Base-by-base conservation (phyloP, 2,888 invertebrate genomes). In the Meliscaeva auricollis region DNA sequence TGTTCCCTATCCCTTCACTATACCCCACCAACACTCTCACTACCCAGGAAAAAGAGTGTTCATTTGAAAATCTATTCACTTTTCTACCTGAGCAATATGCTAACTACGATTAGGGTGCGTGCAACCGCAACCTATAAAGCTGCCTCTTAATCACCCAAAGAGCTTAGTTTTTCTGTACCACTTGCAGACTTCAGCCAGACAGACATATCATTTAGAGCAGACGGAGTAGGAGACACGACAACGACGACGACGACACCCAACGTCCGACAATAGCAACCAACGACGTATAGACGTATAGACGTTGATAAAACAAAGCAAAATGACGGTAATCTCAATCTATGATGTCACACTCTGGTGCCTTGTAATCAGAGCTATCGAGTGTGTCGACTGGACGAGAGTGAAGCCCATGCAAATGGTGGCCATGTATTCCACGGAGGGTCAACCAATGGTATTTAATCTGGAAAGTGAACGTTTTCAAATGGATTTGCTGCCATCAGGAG, bases 371-470 rank as follows among this genome's bases (percentile, higher is more conserved):
- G 70, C 78, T 26, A 66, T 48, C 54, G 77, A 88, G n/a, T 89
- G 90, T 48, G 87, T 91, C 72, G 89, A 90, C 81, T 91, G 91
- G 91, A 89, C 89, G 84, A 88, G 89, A 87, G 91, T 91, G 80
- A 91, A 91, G 87, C 91, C 91, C 17, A 91, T 91, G 91, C 90
- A 90, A 87, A 88, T 91, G 87, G 90, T 91, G 30, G 89, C 91
- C 74, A 91, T 91, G 90, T 89, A 89, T 50, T 44, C 76, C 5
- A 15, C 50, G 8, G 41, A 81, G 30, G 76, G 73, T 30, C 60
- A 32, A 20, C 90, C 91, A 0, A 74, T 90, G 56, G 89, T 91
- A 3, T 81, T 91, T 54, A 90, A 91, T 87, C 68, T 91, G 69
- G 91, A 91, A 85, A 90, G 89, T 3, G 89, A 90, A 8, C 89